Evolutionary conservation across 1,140 invertebrate genomes (phyloP), one percentile per base, ranked within the genome.

Genomic region (Asobara japonica): DNA sequence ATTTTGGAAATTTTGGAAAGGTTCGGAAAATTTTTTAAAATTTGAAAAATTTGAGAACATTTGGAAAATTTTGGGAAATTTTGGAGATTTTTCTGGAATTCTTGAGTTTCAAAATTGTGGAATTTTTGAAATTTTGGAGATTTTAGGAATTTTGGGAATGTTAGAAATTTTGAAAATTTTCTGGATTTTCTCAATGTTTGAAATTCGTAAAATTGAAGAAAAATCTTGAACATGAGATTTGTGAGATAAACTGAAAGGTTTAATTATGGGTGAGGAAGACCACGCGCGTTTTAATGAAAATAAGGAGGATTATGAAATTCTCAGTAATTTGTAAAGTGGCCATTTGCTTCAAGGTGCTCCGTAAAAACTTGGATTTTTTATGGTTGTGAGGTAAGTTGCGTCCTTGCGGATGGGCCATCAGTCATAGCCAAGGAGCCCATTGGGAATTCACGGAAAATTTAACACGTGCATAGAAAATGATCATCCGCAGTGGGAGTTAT

Each of bases 391-490:
- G 22, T 27, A 56, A 45, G 18, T 27, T 22, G 22, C 25, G 51
- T 56, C 51, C 51, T 56, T 56, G 51, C 51, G 18, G 41, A 45
- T 56, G 18, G 18, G 22, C 51, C 22, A 56, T 56, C 51, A 56
- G 51, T 56, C 51, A 56, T 56, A 25, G 11, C 8, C 51, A 56
- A 56, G 11, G 51, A 56, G 18, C 18, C 51, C 10, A 25, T 27
- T 27, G 51, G 51, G 51, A 56, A 56, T 56, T 56, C 51, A 56
- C 51, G 51, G 51, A 56, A 25, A 56, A 56, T 56, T 56, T 56
- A 56, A 56, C 51, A 56, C 51, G 22, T 56, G 51, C 51, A 56
- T 56, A 56, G 51, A 56, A 56, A 56, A 56, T 56, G 51, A 56
- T 56, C 20, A 27, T 56, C 51, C 51, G 51, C 51, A 56, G 51